Conservation (phyloP, 2,113 vertebrate genomes). For the Corvus moneduloides region DNA sequence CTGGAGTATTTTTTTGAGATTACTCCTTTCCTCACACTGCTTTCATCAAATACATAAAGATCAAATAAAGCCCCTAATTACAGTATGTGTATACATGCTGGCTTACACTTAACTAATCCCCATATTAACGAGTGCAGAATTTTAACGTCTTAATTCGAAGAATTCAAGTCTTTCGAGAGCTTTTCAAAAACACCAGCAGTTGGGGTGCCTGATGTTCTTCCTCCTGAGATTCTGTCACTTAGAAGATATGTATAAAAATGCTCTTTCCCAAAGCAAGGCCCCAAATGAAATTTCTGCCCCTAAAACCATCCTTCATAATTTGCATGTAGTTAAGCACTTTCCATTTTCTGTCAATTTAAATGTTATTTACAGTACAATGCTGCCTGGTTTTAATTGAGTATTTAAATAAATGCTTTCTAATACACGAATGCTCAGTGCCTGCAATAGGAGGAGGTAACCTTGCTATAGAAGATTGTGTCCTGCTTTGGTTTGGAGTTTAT, state of each 20-base stretch:
- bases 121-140: not conserved
- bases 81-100: not conserved
- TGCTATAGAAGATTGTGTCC: not conserved
- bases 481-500: not conserved
- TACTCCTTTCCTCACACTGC: not conserved
- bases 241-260: not conserved
- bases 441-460: not conserved
- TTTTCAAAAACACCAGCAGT: constrained; percentile 3
- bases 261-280: not conserved
- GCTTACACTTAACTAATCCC: constrained; percentile 8
- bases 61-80: not conserved
- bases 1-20: not conserved
- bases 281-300: constrained; percentile 1
- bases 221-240: constrained; percentile 6
- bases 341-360: constrained; percentile 12
- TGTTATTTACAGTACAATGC: constrained; percentile 13
- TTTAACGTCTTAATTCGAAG: not conserved
- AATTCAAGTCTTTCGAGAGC: constrained; percentile 29
- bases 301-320: not conserved
- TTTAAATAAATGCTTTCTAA: not conserved
- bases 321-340: constrained; percentile 4
- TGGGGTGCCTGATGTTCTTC: constrained; percentile 17
- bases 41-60: not conserved
- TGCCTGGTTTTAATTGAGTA: not conserved
- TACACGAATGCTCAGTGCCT: not conserved